These are phyloP conservation scores for Nomada fucata DNA, from an alignment of 2,888 invertebrate genomes.

Conservation along the genomic window DNA sequence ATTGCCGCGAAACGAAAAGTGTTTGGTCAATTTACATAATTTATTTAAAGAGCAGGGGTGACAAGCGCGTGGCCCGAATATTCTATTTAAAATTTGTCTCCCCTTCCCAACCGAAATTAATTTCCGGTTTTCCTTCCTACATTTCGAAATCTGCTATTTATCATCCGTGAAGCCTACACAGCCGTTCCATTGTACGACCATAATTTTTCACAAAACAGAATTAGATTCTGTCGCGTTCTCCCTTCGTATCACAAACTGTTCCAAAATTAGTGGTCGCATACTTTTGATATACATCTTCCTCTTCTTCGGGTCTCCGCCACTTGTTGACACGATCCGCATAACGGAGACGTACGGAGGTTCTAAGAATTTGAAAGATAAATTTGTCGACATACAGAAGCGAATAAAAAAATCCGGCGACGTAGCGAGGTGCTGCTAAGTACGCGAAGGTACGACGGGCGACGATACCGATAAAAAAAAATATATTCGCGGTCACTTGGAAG, in stretches of 20 bases:
- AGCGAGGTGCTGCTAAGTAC: slow-evolving; percentile 17
- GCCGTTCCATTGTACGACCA: neutral
- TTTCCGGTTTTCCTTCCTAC: too few species aligned
- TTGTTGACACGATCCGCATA: neutral
- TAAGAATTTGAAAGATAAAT: slow-evolving; percentile 47
- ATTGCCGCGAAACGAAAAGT: too few species aligned
- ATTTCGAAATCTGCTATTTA: too few species aligned
- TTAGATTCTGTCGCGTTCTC: neutral
- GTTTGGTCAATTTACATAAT: too few species aligned
- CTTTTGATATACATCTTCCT: neutral
- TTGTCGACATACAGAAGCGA: slow-evolving; percentile 35
- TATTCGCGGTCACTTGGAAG: slow-evolving; percentile 42
- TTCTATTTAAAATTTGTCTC: too few species aligned
- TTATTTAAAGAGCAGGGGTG: too few species aligned
- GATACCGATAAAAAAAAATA: slow-evolving; percentile 5
- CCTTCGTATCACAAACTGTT: neutral
- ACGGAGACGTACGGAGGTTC: slow-evolving; percentile 13
- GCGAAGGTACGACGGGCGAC: slow-evolving; percentile 43
- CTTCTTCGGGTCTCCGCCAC: neutral
- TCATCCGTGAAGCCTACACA: too few species aligned
- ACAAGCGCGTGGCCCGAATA: too few species aligned
- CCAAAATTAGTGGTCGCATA: too few species aligned
- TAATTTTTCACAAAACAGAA: neutral
- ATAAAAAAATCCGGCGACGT: slow-evolving; percentile 35
- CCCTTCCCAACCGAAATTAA: too few species aligned